These are phyloP conservation scores for Drosophila sucinea DNA, from an alignment of 1,140 invertebrate species.

Conservation along the genomic window DNA sequence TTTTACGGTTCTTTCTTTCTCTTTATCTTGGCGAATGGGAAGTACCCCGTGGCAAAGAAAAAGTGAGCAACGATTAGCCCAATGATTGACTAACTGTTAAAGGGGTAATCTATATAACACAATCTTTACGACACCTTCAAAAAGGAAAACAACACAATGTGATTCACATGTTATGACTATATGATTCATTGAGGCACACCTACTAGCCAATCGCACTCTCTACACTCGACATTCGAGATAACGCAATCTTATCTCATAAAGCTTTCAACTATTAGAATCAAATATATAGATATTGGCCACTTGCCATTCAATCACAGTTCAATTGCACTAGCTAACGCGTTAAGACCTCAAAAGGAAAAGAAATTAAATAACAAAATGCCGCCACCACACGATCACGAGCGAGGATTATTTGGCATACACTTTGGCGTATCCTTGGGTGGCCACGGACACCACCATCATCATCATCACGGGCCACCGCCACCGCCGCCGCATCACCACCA, in stretches of 20 bases:
- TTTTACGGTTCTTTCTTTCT: not conserved
- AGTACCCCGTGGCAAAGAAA: not conserved
- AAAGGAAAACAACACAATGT: slow-evolving; percentile 23
- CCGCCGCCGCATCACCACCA: slow-evolving; percentile 36
- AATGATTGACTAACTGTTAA: slow-evolving; percentile 1
- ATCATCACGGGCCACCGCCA: slow-evolving; percentile 36
- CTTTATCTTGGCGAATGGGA: not conserved
- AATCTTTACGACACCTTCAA: slow-evolving; percentile 17
- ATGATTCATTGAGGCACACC: slow-evolving; percentile 36
- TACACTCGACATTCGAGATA: slow-evolving; percentile 41
- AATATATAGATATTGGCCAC: slow-evolving; percentile 51
- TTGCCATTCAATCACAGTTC: slow-evolving; percentile 38
- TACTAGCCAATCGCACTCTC: slow-evolving; percentile 24
- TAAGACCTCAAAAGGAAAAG: slow-evolving; percentile 38
- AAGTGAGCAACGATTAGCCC: slow-evolving; percentile 2
- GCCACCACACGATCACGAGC: slow-evolving; percentile 58
- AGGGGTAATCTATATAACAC: slow-evolving; percentile 9
- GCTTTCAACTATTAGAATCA: slow-evolving; percentile 6
- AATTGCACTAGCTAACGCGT: slow-evolving; percentile 25
- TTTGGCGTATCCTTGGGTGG: slow-evolving; percentile 53
- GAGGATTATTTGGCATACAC: slow-evolving; percentile 62
- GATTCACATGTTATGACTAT: slow-evolving; percentile 14
- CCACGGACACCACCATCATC: slow-evolving; percentile 46
- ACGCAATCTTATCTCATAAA: slow-evolving; percentile 36
- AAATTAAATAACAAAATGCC: slow-evolving; percentile 40